Base-by-base conservation (phyloP, 2,888 invertebrate genomes). In the Chydorus sphaericus region DNA sequence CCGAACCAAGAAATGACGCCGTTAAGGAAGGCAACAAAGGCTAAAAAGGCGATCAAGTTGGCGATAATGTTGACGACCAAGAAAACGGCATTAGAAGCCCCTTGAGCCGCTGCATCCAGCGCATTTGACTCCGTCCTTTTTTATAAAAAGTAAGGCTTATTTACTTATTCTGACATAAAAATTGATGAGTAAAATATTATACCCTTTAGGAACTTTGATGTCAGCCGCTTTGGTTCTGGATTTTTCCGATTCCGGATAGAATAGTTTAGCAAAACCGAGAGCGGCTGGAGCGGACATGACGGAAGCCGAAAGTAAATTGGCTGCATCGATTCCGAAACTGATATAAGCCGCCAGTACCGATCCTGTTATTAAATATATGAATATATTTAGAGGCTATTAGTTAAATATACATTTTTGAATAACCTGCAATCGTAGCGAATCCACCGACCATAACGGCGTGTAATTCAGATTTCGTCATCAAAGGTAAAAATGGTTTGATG, bases 201-300 rank as follows among this genome's bases (percentile, higher is more conserved):
- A 86, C 86, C 80, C 80, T 67, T 78, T 73, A 33, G 80, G 76
- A 4, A 85, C 71, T 62, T 79, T 72, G 54, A 96, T 82, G 59
- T 84, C 85, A 37, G 86, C 79, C 1, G 82, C 79, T 0, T 81
- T 80, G 0, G 89, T 85, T 60, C 79, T 74, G 0, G 88, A 83
- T 57, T 81, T 75, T 64, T 88, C 84, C 0, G 85, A 88, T 74
- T 97, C 97, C 0, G 97, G 97, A 73, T 86, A 84, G 64, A 93
- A 77, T 0, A 98, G 74, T 69, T 97, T 97, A 11, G 92, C 79
- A 65, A 80, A 85, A 63, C 89, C 90, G 29, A 97, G 70, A 0
- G 94, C 85, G 0, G 92, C 91, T 0, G 96, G 96, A 0, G 96
- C 94, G 0, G 93, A 89, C 94, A 97, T 94, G 1, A 97, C 84